Base-by-base conservation (phyloP, 2,888 invertebrate species). In the Acronicta alni region DNA sequence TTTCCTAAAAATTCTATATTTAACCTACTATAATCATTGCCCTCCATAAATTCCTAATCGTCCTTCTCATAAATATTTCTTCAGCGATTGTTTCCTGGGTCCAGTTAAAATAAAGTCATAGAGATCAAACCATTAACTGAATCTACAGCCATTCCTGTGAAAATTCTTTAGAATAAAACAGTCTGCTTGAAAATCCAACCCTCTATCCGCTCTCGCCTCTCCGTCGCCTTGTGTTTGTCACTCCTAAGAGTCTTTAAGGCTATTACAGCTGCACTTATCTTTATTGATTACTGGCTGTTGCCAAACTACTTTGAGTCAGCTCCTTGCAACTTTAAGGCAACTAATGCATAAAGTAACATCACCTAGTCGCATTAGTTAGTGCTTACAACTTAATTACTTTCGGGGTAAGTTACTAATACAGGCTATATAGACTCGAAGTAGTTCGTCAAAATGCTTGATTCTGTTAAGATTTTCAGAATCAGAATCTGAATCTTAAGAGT, bases 251-350 rank as follows among this genome's bases (percentile, higher is more conserved):
- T 56, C 51, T 57, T 72, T 48, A 51, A 51, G 56, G 56, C 67
- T 57, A 72, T 72, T 72, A 76, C 51, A 35, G 67, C 59, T 67
- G 63, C 60, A 72, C 76, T 72, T 75, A 72, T 75, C 60, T 57
- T 54, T 75, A 75, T 72, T 61, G 72, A 73, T 75, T 63, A 63
- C 72, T 49, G 41, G 57, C 55, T 63, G 60, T 67, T 73, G 63
- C 68, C 57, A 76, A 73, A 76, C 57, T 75, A 62, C 42, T 67
- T 59, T 37, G 56, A 55, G 75, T 57, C 67, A 72, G 63, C 54
- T 67, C 44, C 63, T 55, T 54, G 57, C 47, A 45, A 45, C 46
- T 66, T 59, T n/a, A n/a, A 67, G 70, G 45, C 45, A 41, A 17
- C 57, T 60, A 74, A 69, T 74, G 64, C 60, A 57, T 45, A 32